phyloP scores from a whole-genome alignment of 2,888 invertebrate species.

The Torymus auratus region DNA sequence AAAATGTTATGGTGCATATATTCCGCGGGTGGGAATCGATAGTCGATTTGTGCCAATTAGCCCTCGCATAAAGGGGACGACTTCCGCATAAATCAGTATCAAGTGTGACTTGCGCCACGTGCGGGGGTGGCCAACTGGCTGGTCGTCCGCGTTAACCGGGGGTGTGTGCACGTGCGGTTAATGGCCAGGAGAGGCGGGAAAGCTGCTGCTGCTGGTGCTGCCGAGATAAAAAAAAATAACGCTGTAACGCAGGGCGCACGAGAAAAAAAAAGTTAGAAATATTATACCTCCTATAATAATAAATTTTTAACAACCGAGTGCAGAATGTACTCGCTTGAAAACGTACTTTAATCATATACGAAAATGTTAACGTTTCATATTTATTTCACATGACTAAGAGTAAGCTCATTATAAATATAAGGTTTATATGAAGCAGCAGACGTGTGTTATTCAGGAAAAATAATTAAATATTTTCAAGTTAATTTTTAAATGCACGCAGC shows the following conservation, averaged over 20 bases:
- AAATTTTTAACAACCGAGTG: conserved; percentile 7
- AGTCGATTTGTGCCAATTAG: conserved; percentile 57
- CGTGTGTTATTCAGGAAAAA: too few relatives aligned
- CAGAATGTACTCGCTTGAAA: neutral
- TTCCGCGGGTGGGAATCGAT: conserved; percentile 38
- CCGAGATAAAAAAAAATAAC: conserved; percentile 48
- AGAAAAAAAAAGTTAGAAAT: neutral
- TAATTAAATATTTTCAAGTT: too few relatives aligned
- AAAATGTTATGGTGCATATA: conserved; percentile 37
- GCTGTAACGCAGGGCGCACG: neutral
- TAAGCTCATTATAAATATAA: too few relatives aligned
- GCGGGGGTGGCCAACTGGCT: conserved; percentile 21
- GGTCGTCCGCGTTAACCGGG: conserved; percentile 38
- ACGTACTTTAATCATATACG: too few relatives aligned
- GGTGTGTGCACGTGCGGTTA: conserved; percentile 55
- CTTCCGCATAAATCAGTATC: conserved; percentile 59
- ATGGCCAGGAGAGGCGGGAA: conserved; percentile 52
- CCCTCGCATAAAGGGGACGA: conserved; percentile 37
- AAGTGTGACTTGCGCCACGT: conserved; percentile 42
- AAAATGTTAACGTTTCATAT: too few relatives aligned
- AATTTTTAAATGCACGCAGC: too few relatives aligned
- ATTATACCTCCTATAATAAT: conserved; percentile 1
- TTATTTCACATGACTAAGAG: too few relatives aligned
- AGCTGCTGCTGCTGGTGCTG: conserved; percentile 24
- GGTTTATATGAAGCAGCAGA: too few relatives aligned